Evolutionary conservation across 30 jellyfish, hydroid and myxozoan genomes (phyloP), one percentile per base, ranked within the genome.

Genomic region (Pseudorhiza aurosa): DNA sequence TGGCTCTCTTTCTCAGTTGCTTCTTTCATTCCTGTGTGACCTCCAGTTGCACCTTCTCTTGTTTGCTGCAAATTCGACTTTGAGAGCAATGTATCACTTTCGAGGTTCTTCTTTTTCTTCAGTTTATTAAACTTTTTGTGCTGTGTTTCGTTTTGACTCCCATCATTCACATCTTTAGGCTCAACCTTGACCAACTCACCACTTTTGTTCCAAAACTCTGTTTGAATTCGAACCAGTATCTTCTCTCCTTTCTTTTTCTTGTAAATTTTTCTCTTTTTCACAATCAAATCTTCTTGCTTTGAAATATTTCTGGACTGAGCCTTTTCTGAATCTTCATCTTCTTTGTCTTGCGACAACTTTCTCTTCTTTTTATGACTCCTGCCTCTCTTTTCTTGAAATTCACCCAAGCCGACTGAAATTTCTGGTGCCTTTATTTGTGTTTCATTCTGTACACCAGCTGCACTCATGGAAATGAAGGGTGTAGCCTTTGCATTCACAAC

Each of bases 181-280:
- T 91, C 98, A 25, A 82, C 88, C 65, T 77, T 84, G 42, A 85
- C 95, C 55, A 85, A 62, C 55, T 63, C 90, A 44, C 96, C 96
- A 67, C 49, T 50, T 32, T 69, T 73, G 58, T 73, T 77, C 89
- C 96, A 84, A 50, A 62, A 88, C 37, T 91, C 89, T 24, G 95
- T 84, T 32, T 85, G 88, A 5, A 91, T 85, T 9, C 96, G 83
- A 17, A 71, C 96, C 17, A 84, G 85, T 26, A 71, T 68, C 53
- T 79, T 91, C 45, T 84, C 87, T 24, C 96, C 95, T 8, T 79
- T 85, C 79, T 85, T 85, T 71, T 85, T 85, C 77, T 91, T 91
- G 33, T 83, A 84, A 42, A 85, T 79, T 79, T 91, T 91, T 51
- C 91, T 91, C 70, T 85, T 85, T 89, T 91, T 85, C 9, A 78